Evolutionary conservation across 2,797 vertebrate species (phyloP), one percentile per base, ranked within the genome.

Genomic region (Clarias pachynema): DNA sequence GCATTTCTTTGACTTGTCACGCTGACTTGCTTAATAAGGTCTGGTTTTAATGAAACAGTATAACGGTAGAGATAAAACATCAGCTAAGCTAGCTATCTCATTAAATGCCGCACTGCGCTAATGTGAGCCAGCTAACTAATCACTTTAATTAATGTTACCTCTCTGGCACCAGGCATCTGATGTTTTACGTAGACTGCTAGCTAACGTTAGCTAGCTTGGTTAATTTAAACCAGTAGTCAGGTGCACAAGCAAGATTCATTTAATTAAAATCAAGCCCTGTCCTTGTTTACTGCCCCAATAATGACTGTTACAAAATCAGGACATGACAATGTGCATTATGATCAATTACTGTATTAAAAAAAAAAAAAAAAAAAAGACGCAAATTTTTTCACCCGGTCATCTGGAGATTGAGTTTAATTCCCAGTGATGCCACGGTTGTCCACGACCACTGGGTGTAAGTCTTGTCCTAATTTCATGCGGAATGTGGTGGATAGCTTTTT

Each of bases 241-340:
- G 59, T 26, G 24, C 18, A 79, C 24, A 63, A 44, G 77, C 3
- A 0, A 63, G 60, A 65, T 44, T n/a, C 9, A 63, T 79, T 63
- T 20, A 18, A 40, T 62, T 60, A 7, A 8, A 10, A 63, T 63
- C 20, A 63, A 44, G 7, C 59, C 37, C 24, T 44, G 60, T 16
- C 49, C 31, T 44, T 49, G 37, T 79, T 40, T 7, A 62, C 2
- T 40, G 22, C 37, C 1, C 22, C 31, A 79, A 79, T 57, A 62
- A 60, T 62, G 57, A 60, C 31, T 1, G 18, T 78, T 14, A 78
- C 16, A 53, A 73, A 73, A 73, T 73, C 69, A 26, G 26, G 85
- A 87, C 89, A 22, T 26, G 22, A 10, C 74, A 2, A 49, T 75
- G 29, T 34, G 68, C 57, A 34, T 68, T 83, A 24, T 57, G 15